A percentile compares a stretch with the other conserved stretches of the same genome.
Evolutionary conservation across 2,113 vertebrate genomes (phyloP).

Genomic region (Candoia aspera): DNA sequence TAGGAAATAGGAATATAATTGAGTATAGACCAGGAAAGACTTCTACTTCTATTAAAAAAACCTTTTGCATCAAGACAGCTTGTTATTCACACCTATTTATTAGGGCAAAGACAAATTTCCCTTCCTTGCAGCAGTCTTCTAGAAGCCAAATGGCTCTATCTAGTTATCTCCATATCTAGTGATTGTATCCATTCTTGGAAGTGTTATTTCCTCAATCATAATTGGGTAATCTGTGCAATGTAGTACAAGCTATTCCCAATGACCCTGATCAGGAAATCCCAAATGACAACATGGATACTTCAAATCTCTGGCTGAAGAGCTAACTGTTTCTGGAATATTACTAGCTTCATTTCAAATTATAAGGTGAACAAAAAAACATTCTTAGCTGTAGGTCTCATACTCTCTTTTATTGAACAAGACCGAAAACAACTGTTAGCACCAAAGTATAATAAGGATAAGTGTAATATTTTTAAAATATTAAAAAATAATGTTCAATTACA

Average conservation of each 20-base stretch:
- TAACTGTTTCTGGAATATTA: not conserved
- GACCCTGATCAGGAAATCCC: not conserved
- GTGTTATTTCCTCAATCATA: not conserved
- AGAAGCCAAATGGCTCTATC: not conserved
- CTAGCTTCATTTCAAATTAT: not conserved
- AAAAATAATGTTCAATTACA: not conserved
- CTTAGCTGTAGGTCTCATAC: not conserved
- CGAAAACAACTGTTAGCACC: not conserved
- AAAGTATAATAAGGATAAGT: not conserved
- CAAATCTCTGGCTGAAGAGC: not conserved
- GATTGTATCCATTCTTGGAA: not conserved
- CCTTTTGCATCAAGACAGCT: not conserved
- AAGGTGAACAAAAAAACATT: not conserved
- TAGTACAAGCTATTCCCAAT: not conserved
- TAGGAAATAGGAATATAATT: not conserved
- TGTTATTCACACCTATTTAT: not conserved
- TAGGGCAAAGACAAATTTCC: not conserved
- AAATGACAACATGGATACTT: not conserved
- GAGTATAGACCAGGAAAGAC: not conserved
- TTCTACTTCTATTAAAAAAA: not conserved
- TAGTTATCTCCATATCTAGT: not conserved
- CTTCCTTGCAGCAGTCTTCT: not conserved
- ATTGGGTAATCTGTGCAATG: not conserved
- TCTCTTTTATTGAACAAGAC: not conserved
- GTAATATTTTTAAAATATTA: not conserved